Evolutionary conservation across 2,888 invertebrate species (phyloP).

Genomic region (Miltochrista miniata): DNA sequence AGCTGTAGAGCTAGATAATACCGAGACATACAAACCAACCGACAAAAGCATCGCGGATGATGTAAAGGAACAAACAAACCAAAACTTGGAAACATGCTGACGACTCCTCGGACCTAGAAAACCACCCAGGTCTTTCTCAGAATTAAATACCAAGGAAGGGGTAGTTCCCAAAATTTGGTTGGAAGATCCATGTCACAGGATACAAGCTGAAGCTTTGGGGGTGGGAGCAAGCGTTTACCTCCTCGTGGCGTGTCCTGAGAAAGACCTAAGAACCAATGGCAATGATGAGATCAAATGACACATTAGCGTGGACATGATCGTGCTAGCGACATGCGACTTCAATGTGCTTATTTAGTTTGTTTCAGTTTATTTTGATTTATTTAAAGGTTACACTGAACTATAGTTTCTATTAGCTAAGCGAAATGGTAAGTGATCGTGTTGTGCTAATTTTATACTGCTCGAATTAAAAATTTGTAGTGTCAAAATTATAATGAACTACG

Average conservation of each 20-base stretch:
- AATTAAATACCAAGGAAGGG: constrained; percentile 41
- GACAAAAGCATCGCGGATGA: constrained; percentile 70
- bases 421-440: constrained; percentile 7
- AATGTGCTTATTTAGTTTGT: constrained; percentile 52
- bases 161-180: constrained; percentile 78
- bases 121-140: constrained; percentile 82
- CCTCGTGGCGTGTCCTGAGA: constrained; percentile 79
- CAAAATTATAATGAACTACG: too few relatives aligned
- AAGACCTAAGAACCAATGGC: constrained; percentile 82
- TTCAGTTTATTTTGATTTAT: constrained; percentile 9
- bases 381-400: constrained; percentile 16
- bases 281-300: constrained; percentile 75
- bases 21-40: constrained; percentile 54
- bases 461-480: too few relatives aligned
- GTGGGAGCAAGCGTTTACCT: constrained; percentile 77
- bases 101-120: constrained; percentile 79
- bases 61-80: constrained; percentile 71
- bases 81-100: constrained; percentile 82
- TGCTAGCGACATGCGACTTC: constrained; percentile 75
- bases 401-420: constrained; percentile 17
- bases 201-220: constrained; percentile 72
- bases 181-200: constrained; percentile 70
- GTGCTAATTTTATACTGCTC: too few relatives aligned
- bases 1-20: constrained; percentile 39
- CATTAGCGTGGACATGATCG: constrained; percentile 57